Evolutionary conservation across 1,140 invertebrate genomes (phyloP).

Genomic region (Aphelinus atriplicis): DNA sequence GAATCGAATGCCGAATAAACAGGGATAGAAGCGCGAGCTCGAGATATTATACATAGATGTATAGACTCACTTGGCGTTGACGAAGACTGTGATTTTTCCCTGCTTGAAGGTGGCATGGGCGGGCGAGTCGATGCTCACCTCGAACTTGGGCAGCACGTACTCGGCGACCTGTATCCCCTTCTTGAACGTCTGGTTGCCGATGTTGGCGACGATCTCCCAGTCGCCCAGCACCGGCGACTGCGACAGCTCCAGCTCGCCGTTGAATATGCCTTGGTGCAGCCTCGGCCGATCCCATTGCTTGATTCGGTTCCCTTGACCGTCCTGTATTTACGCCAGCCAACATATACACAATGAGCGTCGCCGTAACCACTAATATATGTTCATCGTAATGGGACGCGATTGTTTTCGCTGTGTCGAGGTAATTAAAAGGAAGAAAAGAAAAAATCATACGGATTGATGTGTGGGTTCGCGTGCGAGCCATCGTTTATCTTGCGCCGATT

Average conservation of each 20-base stretch:
- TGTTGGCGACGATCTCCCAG: conserved; percentile 81
- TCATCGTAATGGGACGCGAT: too few species aligned
- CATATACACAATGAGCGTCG: too few species aligned
- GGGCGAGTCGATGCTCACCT: conserved; percentile 83
- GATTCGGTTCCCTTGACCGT: conserved; percentile 82
- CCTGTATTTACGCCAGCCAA: conserved; percentile 56
- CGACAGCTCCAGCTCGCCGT: conserved; percentile 82
- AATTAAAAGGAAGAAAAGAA: too few species aligned
- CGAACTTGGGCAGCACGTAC: conserved; percentile 93
- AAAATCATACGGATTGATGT: too few species aligned
- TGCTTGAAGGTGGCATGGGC: conserved; percentile 84
- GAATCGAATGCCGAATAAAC: too few species aligned
- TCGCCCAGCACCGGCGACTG: conserved; percentile 88
- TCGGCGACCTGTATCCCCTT: conserved; percentile 85
- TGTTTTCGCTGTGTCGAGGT: too few species aligned
- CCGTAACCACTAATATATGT: too few species aligned
- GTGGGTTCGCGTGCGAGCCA: too few species aligned
- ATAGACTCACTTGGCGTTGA: conserved; percentile 82
- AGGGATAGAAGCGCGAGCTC: too few species aligned
- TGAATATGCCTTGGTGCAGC: conserved; percentile 80
- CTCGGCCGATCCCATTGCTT: conserved; percentile 80
- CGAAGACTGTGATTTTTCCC: conserved; percentile 77
- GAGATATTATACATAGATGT: neutral
- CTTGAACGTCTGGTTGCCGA: conserved; percentile 73
- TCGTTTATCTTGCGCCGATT: too few species aligned